Conservation (phyloP, 1,140 invertebrate genomes). For the Drosophila persimilis region DNA sequence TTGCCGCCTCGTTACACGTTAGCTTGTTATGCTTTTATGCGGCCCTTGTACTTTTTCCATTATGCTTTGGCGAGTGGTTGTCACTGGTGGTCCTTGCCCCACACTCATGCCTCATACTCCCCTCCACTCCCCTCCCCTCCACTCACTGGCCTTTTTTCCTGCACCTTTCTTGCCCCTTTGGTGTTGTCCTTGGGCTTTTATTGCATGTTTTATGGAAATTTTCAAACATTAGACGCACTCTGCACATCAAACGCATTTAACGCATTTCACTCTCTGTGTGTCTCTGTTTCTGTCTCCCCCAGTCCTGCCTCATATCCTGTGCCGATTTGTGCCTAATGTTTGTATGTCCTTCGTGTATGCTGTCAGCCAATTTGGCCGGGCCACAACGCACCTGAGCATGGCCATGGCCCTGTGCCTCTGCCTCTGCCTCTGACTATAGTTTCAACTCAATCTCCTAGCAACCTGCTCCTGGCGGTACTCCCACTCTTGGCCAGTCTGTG, state of each 20-base stretch:
- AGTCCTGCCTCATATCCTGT: background rate
- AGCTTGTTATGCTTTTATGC: conserved; percentile 74
- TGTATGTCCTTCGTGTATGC: conserved; percentile 40
- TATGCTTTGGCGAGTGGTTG: conserved; percentile 43
- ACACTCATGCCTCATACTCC: background rate
- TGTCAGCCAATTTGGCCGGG: conserved; percentile 51
- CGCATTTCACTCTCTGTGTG: conserved; percentile 46
- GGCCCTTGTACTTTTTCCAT: conserved; percentile 70
- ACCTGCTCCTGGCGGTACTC: conserved; percentile 25
- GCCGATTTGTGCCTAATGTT: conserved; percentile 8
- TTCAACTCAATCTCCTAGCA: conserved; percentile 21
- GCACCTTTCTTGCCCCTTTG: conserved; percentile 16
- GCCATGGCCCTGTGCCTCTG: conserved; percentile 31
- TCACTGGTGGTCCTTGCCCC: conserved; percentile 13
- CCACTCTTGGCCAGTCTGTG: conserved; percentile 23
- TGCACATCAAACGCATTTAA: conserved; percentile 76
- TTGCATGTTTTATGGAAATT: conserved; percentile 81
- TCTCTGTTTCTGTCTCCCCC: background rate
- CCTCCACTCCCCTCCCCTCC: background rate
- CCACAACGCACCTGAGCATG: conserved; percentile 53
- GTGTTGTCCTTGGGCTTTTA: conserved; percentile 66
- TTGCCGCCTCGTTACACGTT: conserved; percentile 66
- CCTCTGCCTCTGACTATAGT: background rate
- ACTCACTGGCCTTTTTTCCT: background rate
- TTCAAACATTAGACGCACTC: conserved; percentile 75